phyloP scores from a whole-genome alignment of 2,113 vertebrate genomes.

The Sisor rabdophorus region DNA sequence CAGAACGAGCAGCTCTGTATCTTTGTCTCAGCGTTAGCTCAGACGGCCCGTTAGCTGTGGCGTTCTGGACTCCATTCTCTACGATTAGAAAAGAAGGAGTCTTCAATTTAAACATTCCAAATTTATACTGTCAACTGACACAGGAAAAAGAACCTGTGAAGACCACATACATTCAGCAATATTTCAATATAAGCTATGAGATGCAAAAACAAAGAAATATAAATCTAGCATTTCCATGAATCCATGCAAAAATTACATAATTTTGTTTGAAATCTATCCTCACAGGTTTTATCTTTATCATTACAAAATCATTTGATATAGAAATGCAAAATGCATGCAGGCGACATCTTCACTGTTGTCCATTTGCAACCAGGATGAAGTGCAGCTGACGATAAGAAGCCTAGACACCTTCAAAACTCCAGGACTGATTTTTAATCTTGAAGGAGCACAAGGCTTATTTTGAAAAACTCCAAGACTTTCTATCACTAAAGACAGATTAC shows the following conservation, averaged over 20 bases:
- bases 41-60: background rate
- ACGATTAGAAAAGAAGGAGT: slow-evolving; percentile 1
- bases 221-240: background rate
- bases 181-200: background rate
- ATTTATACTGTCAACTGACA: background rate
- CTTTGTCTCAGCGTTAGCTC: slow-evolving; percentile 34
- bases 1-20: slow-evolving; percentile 41
- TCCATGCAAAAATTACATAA: no score
- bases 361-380: slow-evolving; percentile 1
- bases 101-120: background rate
- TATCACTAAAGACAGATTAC: background rate
- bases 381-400: background rate
- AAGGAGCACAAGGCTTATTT: background rate
- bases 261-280: background rate
- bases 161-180: background rate
- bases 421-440: background rate
- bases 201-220: background rate
- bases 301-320: background rate
- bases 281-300: background rate
- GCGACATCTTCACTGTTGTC: background rate
- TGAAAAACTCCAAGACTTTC: background rate
- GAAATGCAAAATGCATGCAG: background rate
- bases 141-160: background rate
- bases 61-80: slow-evolving; percentile 50
- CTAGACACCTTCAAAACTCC: background rate